Evolutionary conservation across 2,888 invertebrate species (phyloP).

Genomic region (Byasa hedistus): DNA sequence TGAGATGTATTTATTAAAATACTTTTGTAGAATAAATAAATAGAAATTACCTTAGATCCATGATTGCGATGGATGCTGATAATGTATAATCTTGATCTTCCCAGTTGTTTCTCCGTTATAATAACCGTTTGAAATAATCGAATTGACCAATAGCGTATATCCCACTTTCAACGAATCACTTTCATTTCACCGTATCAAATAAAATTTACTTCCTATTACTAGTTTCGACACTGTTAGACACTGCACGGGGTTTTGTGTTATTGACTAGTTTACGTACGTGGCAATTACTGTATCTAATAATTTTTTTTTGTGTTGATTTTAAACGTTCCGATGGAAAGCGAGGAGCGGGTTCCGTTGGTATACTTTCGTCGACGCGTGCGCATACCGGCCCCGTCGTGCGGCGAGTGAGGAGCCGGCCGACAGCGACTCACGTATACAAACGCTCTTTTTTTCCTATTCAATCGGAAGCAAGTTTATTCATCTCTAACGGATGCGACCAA

Average conservation of each 20-base stretch:
- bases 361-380: conserved; percentile 69
- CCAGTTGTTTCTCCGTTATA: neutral
- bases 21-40: no score
- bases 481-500: no score
- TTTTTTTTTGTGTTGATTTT: conserved; percentile 19
- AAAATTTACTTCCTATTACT: conserved; percentile 1
- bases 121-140: conserved; percentile 7
- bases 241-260: neutral
- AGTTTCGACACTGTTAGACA: neutral
- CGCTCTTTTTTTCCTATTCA: conserved; percentile 19
- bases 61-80: conserved; percentile 43
- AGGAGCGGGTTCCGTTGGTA: conserved; percentile 47
- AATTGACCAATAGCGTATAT: conserved; percentile 29
- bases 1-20: no score
- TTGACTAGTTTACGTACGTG: neutral
- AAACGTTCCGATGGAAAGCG: conserved; percentile 62
- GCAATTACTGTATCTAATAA: neutral
- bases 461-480: conserved; percentile 10
- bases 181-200: conserved; percentile 40
- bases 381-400: conserved; percentile 55
- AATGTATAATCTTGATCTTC: neutral
- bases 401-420: conserved; percentile 57
- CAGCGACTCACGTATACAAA: conserved; percentile 33
- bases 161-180: conserved; percentile 44
- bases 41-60: conserved; percentile 60